Conservation (phyloP, 2,797 vertebrate species). For the Telmatherina bonti region DNA sequence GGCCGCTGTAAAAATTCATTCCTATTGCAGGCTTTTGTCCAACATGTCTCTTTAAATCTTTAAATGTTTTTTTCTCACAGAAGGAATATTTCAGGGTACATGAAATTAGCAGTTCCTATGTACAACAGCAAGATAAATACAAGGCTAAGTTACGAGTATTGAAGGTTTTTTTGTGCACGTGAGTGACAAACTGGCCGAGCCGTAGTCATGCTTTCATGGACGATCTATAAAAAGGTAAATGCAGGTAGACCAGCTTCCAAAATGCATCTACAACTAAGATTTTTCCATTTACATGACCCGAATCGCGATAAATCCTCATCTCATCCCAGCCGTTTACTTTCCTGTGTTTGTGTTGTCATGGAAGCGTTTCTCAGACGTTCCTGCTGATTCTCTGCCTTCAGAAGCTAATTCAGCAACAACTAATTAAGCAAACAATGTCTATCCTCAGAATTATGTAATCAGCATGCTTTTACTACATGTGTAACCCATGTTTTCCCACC, state of each 20-base stretch:
- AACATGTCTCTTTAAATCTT: background rate
- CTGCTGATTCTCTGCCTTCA: background rate
- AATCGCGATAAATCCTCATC: background rate
- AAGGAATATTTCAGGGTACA: background rate
- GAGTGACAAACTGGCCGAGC: background rate
- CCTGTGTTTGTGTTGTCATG: background rate
- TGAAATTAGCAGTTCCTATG: background rate
- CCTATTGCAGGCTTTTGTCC: conserved; percentile 8
- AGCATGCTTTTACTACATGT: background rate
- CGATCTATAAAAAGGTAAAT: background rate
- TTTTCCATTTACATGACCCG: too few species aligned
- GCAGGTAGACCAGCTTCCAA: background rate
- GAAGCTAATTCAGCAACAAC: background rate
- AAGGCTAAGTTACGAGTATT: background rate
- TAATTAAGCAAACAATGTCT: background rate
- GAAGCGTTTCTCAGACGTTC: background rate
- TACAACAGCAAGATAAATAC: background rate
- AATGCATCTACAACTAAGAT: too few species aligned
- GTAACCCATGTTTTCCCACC: background rate
- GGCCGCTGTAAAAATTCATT: conserved; percentile 11
- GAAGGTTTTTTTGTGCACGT: background rate
- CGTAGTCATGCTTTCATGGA: background rate
- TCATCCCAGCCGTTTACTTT: too few species aligned
- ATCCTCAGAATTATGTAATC: background rate
- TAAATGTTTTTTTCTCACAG: background rate